phyloP scores from a whole-genome alignment of 2,113 vertebrate species.

The Pollachius pollachius region DNA sequence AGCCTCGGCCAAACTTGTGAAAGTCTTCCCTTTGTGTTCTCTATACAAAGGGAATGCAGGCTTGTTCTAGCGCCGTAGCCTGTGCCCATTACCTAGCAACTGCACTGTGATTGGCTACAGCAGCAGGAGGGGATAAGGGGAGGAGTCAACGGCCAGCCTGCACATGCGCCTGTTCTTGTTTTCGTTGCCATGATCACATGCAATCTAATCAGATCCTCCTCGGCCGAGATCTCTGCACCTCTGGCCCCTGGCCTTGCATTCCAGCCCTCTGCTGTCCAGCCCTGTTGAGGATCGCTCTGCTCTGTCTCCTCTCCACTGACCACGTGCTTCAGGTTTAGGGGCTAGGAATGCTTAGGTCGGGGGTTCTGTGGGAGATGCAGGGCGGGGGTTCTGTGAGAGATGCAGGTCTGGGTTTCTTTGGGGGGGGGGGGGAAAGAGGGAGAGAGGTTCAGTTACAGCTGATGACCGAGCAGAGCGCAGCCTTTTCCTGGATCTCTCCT shows the following conservation, averaged over 20 bases:
- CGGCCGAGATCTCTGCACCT: not conserved
- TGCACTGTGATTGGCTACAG: conserved; percentile 67
- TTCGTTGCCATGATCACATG: conserved; percentile 53
- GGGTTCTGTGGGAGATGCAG: not conserved
- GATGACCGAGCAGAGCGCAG: too few species aligned
- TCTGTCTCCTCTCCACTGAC: not conserved
- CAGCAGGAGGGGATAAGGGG: conserved; percentile 49
- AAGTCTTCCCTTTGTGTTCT: conserved; percentile 56
- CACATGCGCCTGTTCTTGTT: conserved; percentile 62
- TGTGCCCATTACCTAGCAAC: conserved; percentile 69
- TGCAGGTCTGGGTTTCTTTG: too few species aligned
- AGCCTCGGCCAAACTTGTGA: conserved; percentile 39
- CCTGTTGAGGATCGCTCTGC: not conserved
- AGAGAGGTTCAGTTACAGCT: too few species aligned
- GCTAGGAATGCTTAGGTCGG: not conserved
- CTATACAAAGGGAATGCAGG: conserved; percentile 54
- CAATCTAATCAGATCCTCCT: conserved; percentile 59
- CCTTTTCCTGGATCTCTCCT: too few species aligned
- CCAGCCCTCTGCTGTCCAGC: not conserved
- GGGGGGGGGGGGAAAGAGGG: too few species aligned
- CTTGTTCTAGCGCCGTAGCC: conserved; percentile 54
- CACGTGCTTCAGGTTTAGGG: not conserved
- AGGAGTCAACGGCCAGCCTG: conserved; percentile 29
- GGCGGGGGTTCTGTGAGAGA: too few species aligned
- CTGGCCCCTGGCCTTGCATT: not conserved